Percentiles rank a stretch among this genome's conserved stretches.
phyloP scores from a whole-genome alignment of 2,797 vertebrate species.

The Eulemur mongoz region DNA sequence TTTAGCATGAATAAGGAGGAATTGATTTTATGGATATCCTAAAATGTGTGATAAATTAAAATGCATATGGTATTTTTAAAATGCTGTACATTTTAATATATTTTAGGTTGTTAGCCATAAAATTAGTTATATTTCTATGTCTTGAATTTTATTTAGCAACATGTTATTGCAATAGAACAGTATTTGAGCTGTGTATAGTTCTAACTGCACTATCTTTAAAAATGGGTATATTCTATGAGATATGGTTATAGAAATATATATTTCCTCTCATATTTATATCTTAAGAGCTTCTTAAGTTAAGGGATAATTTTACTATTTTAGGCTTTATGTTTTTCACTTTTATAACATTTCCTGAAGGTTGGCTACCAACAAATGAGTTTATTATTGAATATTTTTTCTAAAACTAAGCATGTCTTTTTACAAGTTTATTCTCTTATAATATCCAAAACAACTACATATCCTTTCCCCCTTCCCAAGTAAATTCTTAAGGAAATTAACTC shows the following conservation, averaged over 20 bases:
- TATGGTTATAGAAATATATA: constrained; percentile 13
- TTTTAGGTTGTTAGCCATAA: neutral
- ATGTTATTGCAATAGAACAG: neutral
- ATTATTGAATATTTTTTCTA: constrained; percentile 22
- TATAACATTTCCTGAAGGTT: constrained; percentile 48
- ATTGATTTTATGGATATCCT: neutral
- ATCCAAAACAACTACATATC: neutral
- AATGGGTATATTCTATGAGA: neutral
- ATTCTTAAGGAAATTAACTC: constrained; percentile 19
- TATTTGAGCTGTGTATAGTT: constrained; percentile 25
- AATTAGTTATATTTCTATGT: constrained; percentile 11
- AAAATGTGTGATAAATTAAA: neutral
- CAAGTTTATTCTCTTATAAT: constrained; percentile 37
- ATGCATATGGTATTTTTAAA: neutral
- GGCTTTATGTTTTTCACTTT: constrained; percentile 26
- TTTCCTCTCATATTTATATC: constrained; percentile 33
- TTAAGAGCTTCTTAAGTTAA: constrained; percentile 47
- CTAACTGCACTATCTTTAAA: neutral
- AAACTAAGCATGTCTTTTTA: constrained; percentile 28
- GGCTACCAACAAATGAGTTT: constrained; percentile 13
- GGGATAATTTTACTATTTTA: constrained; percentile 26
- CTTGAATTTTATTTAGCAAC: constrained; percentile 11
- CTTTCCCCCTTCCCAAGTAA: constrained; percentile 21
- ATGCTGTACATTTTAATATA: neutral
- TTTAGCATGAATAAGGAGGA: neutral